Conservation (phyloP, 2,797 vertebrate genomes). For the Rhinella marina region DNA sequence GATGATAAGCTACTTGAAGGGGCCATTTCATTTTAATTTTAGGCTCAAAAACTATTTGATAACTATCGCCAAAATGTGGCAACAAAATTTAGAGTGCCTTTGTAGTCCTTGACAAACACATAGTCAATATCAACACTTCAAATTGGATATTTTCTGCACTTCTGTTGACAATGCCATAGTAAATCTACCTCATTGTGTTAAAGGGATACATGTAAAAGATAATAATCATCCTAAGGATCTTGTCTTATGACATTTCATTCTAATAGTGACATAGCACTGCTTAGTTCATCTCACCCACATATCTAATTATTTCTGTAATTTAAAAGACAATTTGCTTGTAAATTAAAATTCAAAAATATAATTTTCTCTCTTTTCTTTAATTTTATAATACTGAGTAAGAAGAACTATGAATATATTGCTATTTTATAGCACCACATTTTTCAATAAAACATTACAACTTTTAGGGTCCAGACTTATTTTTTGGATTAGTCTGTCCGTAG, state of each 20-base stretch:
- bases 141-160: not conserved
- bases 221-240: not conserved
- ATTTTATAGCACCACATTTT: not conserved
- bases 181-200: slow-evolving; percentile 11
- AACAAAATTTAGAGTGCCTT: not conserved
- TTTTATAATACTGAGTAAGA: not conserved
- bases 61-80: not conserved
- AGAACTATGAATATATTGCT: not conserved
- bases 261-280: not conserved
- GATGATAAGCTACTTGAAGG: no score
- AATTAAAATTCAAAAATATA: not conserved
- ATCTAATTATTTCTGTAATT: not conserved
- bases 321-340: not conserved
- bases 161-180: not conserved
- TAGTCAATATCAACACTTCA: not conserved
- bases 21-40: no score
- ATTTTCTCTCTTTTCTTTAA: not conserved
- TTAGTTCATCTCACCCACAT: not conserved
- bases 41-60: no score
- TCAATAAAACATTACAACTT: slow-evolving; percentile 66
- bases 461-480: slow-evolving; percentile 53
- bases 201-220: not conserved
- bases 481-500: slow-evolving; percentile 50
- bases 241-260: not conserved
- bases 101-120: not conserved